These are phyloP conservation scores for Oreocharis arfaki DNA, from an alignment of 2,113 vertebrate genomes.

Conservation along the genomic window DNA sequence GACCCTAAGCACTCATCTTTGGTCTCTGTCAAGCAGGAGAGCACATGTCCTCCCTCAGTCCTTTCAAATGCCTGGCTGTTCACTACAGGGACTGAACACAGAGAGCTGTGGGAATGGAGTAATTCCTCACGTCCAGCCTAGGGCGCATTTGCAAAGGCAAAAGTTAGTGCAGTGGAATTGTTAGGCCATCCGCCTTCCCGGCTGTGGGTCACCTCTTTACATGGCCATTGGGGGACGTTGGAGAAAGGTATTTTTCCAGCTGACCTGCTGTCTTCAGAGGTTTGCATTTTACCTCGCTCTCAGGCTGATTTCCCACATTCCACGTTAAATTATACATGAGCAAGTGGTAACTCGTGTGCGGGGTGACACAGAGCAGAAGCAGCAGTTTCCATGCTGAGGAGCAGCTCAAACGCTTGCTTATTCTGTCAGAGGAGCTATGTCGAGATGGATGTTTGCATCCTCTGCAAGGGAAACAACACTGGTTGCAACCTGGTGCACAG, in stretches of 20 bases:
- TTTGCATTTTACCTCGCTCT: neutral
- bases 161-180: neutral
- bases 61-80: neutral
- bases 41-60: neutral
- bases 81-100: neutral
- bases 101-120: neutral
- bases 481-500: neutral
- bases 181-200: neutral
- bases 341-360: neutral
- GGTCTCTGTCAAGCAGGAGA: neutral
- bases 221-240: fast-evolving
- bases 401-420: neutral
- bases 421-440: neutral
- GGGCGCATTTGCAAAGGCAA: neutral
- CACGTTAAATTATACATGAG: neutral
- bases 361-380: neutral
- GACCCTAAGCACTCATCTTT: neutral
- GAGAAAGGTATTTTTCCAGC: neutral
- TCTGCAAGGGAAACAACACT: neutral
- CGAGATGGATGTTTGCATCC: neutral
- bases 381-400: neutral
- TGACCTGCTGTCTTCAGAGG: neutral
- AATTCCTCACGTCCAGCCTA: neutral
- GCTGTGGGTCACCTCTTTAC: neutral
- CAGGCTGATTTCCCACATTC: neutral